A percentile compares a stretch with the other conserved stretches of the same genome.
phyloP scores from a whole-genome alignment of 2,888 invertebrate species.

The Calephelis perditalis region DNA sequence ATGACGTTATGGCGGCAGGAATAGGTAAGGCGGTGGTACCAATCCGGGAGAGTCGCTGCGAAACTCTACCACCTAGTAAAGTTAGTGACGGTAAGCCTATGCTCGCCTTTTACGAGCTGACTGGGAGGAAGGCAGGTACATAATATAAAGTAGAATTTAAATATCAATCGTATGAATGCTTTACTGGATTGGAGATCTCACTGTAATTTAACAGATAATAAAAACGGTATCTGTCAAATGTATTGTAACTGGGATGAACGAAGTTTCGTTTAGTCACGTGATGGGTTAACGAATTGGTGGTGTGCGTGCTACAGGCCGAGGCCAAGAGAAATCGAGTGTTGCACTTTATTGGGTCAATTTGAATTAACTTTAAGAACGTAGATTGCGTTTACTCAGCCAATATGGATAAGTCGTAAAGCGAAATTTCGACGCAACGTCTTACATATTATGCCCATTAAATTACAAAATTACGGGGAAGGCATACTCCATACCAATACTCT shows the following conservation, averaged over 20 bases:
- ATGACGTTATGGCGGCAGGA: too few species aligned
- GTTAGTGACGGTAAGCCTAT: too few species aligned
- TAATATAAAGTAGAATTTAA: too few species aligned
- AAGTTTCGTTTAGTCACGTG: conserved; percentile 22
- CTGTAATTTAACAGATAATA: background rate
- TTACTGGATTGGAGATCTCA: background rate
- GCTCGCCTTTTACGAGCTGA: too few species aligned
- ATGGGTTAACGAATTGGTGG: conserved; percentile 27
- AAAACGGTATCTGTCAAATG: conserved; percentile 11
- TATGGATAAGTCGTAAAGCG: too few species aligned
- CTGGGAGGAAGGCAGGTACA: too few species aligned
- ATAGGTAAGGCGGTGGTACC: too few species aligned
- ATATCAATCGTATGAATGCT: background rate
- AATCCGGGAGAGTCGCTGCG: too few species aligned
- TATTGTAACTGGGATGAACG: conserved; percentile 9
- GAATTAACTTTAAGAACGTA: conserved; percentile 7
- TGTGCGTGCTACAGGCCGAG: conserved; percentile 57
- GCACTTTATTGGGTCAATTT: conserved; percentile 22
- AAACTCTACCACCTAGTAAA: too few species aligned
- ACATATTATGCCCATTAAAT: too few species aligned
- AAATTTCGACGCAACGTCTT: background rate
- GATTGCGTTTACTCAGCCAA: background rate
- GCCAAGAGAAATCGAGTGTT: conserved; percentile 65
- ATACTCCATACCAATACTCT: too few species aligned
- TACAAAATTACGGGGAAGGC: too few species aligned